Conservation (phyloP, 2,113 vertebrate species). For the Orthonyx spaldingii region DNA sequence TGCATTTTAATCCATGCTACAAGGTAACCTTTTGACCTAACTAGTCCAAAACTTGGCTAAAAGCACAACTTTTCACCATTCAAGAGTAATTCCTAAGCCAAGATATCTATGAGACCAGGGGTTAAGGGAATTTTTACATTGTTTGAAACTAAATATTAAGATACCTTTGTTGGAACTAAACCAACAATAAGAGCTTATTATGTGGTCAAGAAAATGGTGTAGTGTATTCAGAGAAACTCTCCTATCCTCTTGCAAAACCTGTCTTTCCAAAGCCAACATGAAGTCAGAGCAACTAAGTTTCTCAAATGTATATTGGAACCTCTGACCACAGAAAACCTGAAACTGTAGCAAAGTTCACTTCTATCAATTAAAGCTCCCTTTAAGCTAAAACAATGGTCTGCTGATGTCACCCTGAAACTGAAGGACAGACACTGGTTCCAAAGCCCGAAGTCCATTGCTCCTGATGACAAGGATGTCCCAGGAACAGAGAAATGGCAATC, state of each 20-base stretch:
- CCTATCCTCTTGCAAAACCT: neutral
- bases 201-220: neutral
- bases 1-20: neutral
- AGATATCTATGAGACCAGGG: neutral
- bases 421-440: neutral
- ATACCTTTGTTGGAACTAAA: neutral
- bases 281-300: neutral
- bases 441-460: neutral
- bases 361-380: neutral
- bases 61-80: neutral
- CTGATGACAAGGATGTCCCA: neutral
- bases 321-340: neutral
- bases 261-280: neutral
- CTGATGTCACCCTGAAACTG: neutral
- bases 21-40: neutral
- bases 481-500: neutral
- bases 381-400: neutral
- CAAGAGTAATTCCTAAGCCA: neutral
- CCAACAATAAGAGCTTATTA: neutral
- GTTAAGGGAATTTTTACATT: neutral
- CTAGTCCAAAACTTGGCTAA: neutral
- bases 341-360: neutral
- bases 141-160: neutral
- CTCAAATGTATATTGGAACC: neutral
- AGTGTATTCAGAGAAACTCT: neutral